Evolutionary conservation across 2,113 vertebrate genomes (phyloP).

Genomic region (Caracal caracal): DNA sequence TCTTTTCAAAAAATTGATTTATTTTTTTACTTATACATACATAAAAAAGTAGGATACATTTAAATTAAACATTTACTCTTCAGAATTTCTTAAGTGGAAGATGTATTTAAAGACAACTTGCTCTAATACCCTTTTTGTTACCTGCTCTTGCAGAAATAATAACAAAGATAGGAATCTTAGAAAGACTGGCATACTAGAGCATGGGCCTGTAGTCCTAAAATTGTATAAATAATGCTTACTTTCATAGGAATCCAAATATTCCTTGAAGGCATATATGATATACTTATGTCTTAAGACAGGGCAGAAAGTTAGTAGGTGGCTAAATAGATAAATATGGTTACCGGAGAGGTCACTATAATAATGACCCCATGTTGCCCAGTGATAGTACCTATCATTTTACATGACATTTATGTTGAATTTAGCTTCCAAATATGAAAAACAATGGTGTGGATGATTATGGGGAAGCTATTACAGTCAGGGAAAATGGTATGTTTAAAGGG

Average conservation of each 20-base stretch:
- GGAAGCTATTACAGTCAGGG: not conserved
- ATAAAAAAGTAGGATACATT: not conserved
- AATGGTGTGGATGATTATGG: not conserved
- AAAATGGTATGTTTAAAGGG: not conserved
- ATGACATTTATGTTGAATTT: not conserved
- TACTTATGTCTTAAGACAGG: not conserved
- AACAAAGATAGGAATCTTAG: not conserved
- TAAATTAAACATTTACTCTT: not conserved
- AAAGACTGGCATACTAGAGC: not conserved
- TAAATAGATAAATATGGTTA: not conserved
- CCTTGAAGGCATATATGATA: not conserved
- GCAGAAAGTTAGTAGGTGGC: not conserved
- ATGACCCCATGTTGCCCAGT: not conserved
- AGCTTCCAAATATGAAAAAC: not conserved
- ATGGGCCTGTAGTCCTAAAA: not conserved
- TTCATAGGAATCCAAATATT: not conserved
- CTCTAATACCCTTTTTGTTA: not conserved
- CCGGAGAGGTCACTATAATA: not conserved
- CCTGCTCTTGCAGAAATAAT: not conserved
- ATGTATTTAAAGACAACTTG: not conserved
- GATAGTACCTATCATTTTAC: not conserved
- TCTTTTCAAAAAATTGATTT: not conserved
- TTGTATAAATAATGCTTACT: not conserved
- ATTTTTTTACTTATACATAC: not conserved
- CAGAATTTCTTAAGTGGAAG: not conserved